phyloP scores from a whole-genome alignment of 2,113 vertebrate species.

The Odocoileus virginianus region DNA sequence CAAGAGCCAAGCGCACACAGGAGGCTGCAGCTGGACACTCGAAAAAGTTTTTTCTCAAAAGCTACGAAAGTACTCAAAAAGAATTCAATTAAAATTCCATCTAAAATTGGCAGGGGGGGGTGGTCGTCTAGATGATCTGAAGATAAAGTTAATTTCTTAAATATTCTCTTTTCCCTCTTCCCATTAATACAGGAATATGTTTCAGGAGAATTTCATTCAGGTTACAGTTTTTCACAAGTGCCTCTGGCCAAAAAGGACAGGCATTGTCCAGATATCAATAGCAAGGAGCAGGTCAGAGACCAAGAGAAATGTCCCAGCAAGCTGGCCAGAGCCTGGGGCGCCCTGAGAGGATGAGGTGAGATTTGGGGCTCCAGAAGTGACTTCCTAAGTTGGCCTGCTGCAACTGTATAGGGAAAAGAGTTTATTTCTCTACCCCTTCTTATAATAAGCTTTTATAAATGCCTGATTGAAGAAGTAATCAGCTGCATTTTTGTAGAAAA shows the following conservation, averaged over 20 bases:
- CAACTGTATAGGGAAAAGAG: background rate
- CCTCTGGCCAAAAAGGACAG: background rate
- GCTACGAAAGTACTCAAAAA: background rate
- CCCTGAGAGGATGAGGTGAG: background rate
- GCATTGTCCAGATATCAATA: background rate
- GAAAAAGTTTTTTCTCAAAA: constrained; percentile 7
- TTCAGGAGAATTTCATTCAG: background rate
- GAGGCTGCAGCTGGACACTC: background rate
- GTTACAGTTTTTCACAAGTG: background rate
- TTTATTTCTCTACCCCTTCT: background rate
- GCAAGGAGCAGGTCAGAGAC: background rate
- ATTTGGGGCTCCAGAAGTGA: background rate
- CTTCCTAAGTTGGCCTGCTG: accelerated
- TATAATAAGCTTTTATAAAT: background rate
- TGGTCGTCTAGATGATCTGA: background rate
- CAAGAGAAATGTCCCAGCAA: background rate
- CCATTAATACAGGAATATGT: background rate
- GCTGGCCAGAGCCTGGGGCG: background rate
- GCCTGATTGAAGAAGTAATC: background rate
- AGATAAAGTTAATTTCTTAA: constrained; percentile 18
- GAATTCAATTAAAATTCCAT: constrained; percentile 30
- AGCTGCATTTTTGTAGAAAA: background rate
- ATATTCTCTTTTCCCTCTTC: background rate
- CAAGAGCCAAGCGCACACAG: background rate
- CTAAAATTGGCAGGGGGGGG: background rate